A percentile compares a stretch with the other conserved stretches of the same genome.
Evolutionary conservation across 2,113 vertebrate species (phyloP).

Genomic region (Todiramphus chloris): DNA sequence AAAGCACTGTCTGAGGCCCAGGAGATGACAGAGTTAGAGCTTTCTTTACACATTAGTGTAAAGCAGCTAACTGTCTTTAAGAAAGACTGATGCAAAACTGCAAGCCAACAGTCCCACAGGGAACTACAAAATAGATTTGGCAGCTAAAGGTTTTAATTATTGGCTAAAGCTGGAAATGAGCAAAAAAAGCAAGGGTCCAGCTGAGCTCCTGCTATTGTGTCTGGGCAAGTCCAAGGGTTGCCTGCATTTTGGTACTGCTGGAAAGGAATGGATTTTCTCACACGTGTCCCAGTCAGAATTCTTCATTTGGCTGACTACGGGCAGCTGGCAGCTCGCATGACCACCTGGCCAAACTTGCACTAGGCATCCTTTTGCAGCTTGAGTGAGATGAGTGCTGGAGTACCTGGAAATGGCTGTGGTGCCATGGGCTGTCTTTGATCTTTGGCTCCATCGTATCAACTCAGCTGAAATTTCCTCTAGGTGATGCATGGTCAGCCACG

Average conservation of each 20-base stretch:
- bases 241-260: neutral
- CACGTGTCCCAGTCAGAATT: neutral
- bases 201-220: neutral
- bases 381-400: neutral
- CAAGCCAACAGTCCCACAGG: neutral
- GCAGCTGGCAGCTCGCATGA: neutral
- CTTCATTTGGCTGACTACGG: neutral
- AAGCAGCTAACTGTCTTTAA: neutral
- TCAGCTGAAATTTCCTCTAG: neutral
- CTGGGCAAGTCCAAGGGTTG: neutral
- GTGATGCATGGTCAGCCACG: neutral
- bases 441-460: fast-evolving
- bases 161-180: neutral
- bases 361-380: neutral
- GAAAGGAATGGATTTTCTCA: neutral
- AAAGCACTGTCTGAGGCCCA: neutral
- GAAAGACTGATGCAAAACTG: neutral
- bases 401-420: neutral
- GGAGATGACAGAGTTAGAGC: neutral
- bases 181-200: neutral
- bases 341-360: neutral
- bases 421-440: neutral
- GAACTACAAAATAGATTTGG: neutral
- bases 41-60: neutral
- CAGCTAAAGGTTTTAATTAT: neutral